A percentile compares a stretch with the other conserved stretches of the same genome.
Conservation (phyloP, 2,113 vertebrate species). For the Vulpes vulpes region DNA sequence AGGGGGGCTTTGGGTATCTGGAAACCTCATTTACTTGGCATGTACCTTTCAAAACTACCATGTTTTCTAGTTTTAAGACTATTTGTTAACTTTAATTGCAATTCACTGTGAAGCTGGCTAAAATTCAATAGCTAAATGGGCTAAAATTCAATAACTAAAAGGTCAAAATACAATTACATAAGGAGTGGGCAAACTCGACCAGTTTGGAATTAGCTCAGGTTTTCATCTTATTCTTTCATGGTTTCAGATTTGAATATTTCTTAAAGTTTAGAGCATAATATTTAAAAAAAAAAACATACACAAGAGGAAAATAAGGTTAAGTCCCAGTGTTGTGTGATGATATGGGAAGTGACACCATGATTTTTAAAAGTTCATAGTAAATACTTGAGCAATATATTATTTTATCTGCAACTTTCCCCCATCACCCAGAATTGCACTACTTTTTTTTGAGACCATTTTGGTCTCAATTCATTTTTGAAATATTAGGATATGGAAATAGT, state of each 20-base stretch:
- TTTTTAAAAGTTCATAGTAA: neutral
- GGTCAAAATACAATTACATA: slow-evolving; percentile 57
- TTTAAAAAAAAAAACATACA: neutral
- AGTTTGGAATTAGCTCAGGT: neutral
- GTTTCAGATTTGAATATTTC: neutral
- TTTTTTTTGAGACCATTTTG: neutral
- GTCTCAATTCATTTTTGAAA: slow-evolving; percentile 20
- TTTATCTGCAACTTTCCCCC: neutral
- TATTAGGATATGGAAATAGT: neutral
- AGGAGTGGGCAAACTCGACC: neutral
- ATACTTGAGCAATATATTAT: neutral
- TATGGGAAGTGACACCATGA: neutral
- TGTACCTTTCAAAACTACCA: slow-evolving; percentile 9
- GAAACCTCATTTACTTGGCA: neutral
- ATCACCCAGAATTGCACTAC: neutral
- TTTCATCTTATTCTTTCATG: slow-evolving; percentile 45
- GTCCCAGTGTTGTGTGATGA: neutral
- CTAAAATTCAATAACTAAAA: slow-evolving; percentile 52
- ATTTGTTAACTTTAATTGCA: slow-evolving; percentile 28
- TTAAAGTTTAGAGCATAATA: slow-evolving; percentile 7
- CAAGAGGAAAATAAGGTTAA: slow-evolving; percentile 36
- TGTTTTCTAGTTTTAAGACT: slow-evolving; percentile 26
- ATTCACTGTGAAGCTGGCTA: slow-evolving; percentile 17
- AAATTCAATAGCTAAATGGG: slow-evolving; percentile 35
- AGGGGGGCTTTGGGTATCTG: neutral